Evolutionary conservation across 1,140 invertebrate genomes (phyloP).

Genomic region (Euwallacea fornicatus): DNA sequence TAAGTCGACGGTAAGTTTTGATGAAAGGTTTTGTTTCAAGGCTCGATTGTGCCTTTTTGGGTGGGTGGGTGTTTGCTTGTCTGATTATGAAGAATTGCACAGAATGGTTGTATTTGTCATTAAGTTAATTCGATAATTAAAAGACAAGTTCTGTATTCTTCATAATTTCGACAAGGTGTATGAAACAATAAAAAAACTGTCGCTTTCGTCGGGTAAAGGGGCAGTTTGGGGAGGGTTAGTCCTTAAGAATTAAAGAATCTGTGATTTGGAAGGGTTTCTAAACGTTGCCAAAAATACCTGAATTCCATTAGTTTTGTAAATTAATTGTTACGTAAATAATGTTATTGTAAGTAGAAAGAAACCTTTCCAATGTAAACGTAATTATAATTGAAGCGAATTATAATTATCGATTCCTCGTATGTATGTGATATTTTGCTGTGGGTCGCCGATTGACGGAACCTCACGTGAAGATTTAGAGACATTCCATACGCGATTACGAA

Average conservation of each 20-base stretch:
- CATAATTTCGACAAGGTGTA: slow-evolving; percentile 14
- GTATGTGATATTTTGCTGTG: slow-evolving; percentile 51
- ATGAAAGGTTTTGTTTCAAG: slow-evolving; percentile 48
- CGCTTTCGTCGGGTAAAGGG: slow-evolving; percentile 34
- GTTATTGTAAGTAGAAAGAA: slow-evolving; percentile 42
- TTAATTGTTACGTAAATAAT: slow-evolving; percentile 17
- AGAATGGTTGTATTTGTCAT: neutral
- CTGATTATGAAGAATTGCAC: slow-evolving; percentile 7
- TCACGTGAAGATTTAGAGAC: no score
- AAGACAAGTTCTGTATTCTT: neutral
- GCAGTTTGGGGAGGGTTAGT: slow-evolving; percentile 34
- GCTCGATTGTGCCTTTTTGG: slow-evolving; percentile 49
- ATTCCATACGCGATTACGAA: no score
- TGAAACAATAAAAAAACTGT: slow-evolving; percentile 31
- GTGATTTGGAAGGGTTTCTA: slow-evolving; percentile 54
- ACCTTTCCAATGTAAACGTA: slow-evolving; percentile 53
- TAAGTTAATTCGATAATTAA: neutral
- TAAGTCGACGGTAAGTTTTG: slow-evolving; percentile 45
- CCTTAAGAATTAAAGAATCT: slow-evolving; percentile 48
- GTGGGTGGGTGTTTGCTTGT: slow-evolving; percentile 41
- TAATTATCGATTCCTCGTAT: slow-evolving; percentile 53
- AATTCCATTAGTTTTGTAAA: slow-evolving; percentile 51
- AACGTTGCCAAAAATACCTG: slow-evolving; percentile 51
- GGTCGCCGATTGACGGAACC: neutral
- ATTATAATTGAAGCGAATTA: slow-evolving; percentile 51